Conservation (phyloP, 2,113 vertebrate species). For the Hippocampus mohnikei region DNA sequence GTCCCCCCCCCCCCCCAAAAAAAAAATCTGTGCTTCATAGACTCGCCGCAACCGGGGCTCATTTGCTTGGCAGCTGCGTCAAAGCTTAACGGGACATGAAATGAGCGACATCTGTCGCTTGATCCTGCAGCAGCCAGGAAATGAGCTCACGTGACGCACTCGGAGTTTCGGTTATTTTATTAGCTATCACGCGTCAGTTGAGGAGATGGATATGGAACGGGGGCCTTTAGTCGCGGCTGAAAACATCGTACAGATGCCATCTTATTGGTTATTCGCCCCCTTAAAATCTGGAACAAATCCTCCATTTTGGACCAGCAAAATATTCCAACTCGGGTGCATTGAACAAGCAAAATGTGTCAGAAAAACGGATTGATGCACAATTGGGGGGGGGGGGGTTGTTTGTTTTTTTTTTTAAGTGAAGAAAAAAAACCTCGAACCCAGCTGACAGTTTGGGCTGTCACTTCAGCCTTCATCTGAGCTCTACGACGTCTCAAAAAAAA, state of each 20-base stretch:
- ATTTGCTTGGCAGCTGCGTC: constrained; percentile 28
- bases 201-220: too few species aligned
- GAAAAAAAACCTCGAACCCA: too few species aligned
- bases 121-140: neutral
- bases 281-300: neutral
- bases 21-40: constrained; percentile 3
- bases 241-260: too few species aligned
- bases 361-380: too few species aligned
- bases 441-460: too few species aligned
- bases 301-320: neutral
- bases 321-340: neutral
- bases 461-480: too few species aligned
- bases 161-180: neutral
- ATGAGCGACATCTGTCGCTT: constrained; percentile 18
- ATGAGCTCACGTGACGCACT: neutral
- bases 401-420: too few species aligned
- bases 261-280: neutral
- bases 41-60: neutral
- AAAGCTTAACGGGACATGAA: constrained; percentile 41
- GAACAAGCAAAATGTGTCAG: too few species aligned
- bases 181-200: neutral
- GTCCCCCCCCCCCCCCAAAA: neutral
- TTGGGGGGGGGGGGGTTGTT: too few species aligned
- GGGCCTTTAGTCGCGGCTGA: too few species aligned
- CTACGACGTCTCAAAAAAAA: too few species aligned